Percentiles rank a stretch among this genome's conserved stretches.
These are phyloP conservation scores for Chiroxiphia lanceolata DNA, from an alignment of 2,797 vertebrate species.

Conservation along the genomic window DNA sequence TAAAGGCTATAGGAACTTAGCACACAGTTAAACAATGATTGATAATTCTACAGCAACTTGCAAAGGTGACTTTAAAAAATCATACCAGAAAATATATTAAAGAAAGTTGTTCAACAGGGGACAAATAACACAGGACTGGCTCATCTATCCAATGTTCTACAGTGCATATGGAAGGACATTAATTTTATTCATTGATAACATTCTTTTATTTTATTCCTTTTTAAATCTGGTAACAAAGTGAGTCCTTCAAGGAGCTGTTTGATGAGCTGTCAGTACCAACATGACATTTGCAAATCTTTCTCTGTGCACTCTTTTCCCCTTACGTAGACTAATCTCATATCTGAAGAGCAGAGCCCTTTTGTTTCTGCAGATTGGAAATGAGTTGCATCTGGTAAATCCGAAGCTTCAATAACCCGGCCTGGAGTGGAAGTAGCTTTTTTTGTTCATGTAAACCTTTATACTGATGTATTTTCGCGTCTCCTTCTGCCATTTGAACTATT, in stretches of 20 bases:
- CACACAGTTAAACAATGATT: slow-evolving; percentile 43
- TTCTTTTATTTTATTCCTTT: slow-evolving; percentile 11
- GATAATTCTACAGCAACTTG: slow-evolving; percentile 33
- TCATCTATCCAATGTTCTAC: not conserved
- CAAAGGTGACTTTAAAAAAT: slow-evolving; percentile 54
- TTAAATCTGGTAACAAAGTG: not conserved
- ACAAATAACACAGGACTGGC: not conserved
- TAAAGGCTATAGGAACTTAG: slow-evolving; percentile 40
- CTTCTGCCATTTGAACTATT: not conserved
- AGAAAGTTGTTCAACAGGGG: not conserved
- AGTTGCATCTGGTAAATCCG: not conserved
- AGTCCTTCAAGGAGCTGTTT: slow-evolving; percentile 11
- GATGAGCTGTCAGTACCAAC: slow-evolving; percentile 7
- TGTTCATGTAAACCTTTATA: not conserved
- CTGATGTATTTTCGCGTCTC: not conserved
- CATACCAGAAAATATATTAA: slow-evolving; percentile 8
- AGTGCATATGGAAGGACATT: not conserved
- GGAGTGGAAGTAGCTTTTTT: not conserved
- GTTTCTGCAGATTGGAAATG: not conserved
- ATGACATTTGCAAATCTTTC: not conserved
- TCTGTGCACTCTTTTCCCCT: not conserved
- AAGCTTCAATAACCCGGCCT: not conserved
- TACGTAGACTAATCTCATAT: not conserved
- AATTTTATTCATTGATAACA: not conserved
- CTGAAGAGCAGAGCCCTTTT: not conserved